Percentiles rank a stretch among this genome's conserved stretches.
phyloP scores from a whole-genome alignment of 2,888 invertebrate species.

The Tryphoninae sp. region DNA sequence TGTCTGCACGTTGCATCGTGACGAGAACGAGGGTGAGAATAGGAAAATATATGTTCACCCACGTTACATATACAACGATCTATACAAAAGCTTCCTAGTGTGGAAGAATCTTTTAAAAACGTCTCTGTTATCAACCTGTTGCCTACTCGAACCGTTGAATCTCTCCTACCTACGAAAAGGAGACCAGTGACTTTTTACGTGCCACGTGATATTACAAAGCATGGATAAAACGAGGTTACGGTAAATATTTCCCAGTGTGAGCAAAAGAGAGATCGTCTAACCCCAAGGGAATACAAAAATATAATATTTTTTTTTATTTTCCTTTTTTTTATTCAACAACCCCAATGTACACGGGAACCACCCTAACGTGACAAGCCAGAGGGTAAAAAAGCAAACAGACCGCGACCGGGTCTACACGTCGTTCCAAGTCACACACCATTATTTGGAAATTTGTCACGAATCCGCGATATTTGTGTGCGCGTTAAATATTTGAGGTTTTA shows the following conservation, averaged over 20 bases:
- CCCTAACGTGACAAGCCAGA: neutral
- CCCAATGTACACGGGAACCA: neutral
- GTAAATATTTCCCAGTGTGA: no score
- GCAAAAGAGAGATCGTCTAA: no score
- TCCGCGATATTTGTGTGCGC: conserved; percentile 39
- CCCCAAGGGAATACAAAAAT: no score
- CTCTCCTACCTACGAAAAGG: conserved; percentile 11
- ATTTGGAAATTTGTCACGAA: conserved; percentile 40
- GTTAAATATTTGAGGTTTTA: conserved; percentile 50
- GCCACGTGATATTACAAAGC: conserved; percentile 3
- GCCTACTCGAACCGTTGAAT: conserved; percentile 34
- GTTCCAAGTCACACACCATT: conserved; percentile 26
- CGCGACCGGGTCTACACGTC: neutral
- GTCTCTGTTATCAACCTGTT: conserved; percentile 64
- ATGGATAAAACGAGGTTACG: neutral
- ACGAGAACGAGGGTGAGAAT: neutral
- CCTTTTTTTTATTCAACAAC: neutral
- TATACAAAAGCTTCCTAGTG: conserved; percentile 19
- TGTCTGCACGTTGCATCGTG: conserved; percentile 14
- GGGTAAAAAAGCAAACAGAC: conserved; percentile 12
- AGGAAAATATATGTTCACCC: neutral
- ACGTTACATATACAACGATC: neutral
- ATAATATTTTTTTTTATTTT: neutral
- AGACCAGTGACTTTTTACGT: neutral
- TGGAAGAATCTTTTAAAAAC: conserved; percentile 61